These are phyloP conservation scores for Drepana falcataria DNA, from an alignment of 2,888 invertebrate species.

Conservation along the genomic window DNA sequence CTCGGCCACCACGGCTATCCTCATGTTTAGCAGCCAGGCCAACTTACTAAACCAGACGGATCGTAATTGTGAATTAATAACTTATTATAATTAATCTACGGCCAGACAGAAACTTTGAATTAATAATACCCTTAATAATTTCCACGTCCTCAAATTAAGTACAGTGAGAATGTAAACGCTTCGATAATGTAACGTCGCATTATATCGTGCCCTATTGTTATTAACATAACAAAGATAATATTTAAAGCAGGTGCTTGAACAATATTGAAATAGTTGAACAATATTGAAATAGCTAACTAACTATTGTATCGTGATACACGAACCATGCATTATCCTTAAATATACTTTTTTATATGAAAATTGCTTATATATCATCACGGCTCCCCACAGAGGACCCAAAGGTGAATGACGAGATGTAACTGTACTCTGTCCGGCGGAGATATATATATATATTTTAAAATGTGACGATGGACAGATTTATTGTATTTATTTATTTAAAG, in stretches of 20 bases:
- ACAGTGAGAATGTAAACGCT: neutral
- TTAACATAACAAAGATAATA: neutral
- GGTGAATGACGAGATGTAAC: no score
- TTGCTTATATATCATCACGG: no score
- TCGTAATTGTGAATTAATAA: neutral
- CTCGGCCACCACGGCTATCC: no score
- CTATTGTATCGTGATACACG: neutral
- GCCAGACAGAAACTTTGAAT: neutral
- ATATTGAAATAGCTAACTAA: constrained; percentile 1
- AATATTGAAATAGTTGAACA: constrained; percentile 1
- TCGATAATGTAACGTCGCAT: neutral
- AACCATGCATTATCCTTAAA: neutral
- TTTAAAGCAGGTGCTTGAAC: neutral
- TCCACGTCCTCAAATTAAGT: neutral
- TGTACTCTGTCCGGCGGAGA: no score
- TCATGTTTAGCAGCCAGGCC: no score
- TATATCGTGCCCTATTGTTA: neutral
- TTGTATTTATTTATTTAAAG: no score
- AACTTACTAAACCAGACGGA: no score
- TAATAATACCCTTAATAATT: neutral
- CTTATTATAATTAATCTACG: neutral
- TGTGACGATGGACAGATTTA: no score
- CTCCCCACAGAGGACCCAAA: no score
- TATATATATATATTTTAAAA: no score
- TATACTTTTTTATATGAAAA: neutral